Conservation (phyloP, 2,888 invertebrate species). For the Eueremaeus valkanovi region DNA sequence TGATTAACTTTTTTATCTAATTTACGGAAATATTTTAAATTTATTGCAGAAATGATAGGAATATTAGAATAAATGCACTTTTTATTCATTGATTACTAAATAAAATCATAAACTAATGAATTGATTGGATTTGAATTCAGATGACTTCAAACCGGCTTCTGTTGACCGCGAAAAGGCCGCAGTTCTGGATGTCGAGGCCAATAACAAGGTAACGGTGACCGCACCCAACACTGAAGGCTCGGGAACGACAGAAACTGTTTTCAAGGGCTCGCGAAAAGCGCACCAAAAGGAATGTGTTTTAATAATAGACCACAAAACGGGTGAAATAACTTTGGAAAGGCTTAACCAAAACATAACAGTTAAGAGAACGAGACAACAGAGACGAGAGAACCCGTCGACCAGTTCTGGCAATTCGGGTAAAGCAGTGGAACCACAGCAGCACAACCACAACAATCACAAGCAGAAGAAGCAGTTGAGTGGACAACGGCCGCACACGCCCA, state of each 20-base stretch:
- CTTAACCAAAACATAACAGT: constrained; percentile 85
- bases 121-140: constrained; percentile 60
- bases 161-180: constrained; percentile 89
- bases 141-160: constrained; percentile 98
- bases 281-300: constrained; percentile 92
- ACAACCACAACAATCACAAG: too few relatives aligned
- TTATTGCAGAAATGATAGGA: too few relatives aligned
- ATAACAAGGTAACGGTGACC: constrained; percentile 75
- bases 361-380: constrained; percentile 66
- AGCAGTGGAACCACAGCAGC: constrained; percentile 26
- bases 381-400: too few relatives aligned
- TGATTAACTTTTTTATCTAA: neutral
- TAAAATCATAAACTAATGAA: neutral
- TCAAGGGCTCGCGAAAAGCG: constrained; percentile 87
- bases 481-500: neutral
- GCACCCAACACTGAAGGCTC: constrained; percentile 92
- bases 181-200: constrained; percentile 79
- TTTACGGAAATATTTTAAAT: too few relatives aligned
- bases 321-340: constrained; percentile 88
- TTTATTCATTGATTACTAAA: too few relatives aligned
- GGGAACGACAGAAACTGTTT: constrained; percentile 84
- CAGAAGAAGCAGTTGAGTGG: constrained; percentile 8
- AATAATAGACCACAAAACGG: constrained; percentile 85
- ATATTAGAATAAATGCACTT: too few relatives aligned
- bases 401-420: constrained; percentile 23